Conservation (phyloP, 2,113 vertebrate genomes). For the Miniopterus natalensis region DNA sequence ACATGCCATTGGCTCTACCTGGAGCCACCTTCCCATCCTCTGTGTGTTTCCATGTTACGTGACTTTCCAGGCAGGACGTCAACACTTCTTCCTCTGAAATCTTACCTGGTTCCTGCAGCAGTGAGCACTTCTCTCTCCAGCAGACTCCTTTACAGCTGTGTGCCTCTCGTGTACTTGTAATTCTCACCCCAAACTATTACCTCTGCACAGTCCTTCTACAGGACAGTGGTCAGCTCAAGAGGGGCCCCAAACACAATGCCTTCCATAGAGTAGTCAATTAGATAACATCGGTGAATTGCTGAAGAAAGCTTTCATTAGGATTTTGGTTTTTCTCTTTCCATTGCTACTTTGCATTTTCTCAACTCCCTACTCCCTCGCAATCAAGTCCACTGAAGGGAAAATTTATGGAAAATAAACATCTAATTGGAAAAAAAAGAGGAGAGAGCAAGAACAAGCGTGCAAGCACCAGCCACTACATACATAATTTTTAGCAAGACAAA, state of each 20-base stretch:
- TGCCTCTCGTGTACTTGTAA: neutral
- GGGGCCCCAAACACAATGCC: neutral
- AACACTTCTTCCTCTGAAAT: neutral
- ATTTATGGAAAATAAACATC: neutral
- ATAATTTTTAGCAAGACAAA: neutral
- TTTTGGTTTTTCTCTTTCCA: neutral
- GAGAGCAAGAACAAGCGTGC: fast-evolving
- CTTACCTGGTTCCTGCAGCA: neutral
- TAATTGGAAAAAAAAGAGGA: neutral
- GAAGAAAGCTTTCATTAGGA: neutral
- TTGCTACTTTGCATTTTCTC: neutral
- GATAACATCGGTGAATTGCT: neutral
- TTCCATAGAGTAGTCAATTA: neutral
- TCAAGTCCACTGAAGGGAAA: neutral
- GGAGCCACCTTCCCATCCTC: neutral
- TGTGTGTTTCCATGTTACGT: neutral
- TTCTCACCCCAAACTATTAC: neutral
- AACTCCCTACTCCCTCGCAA: neutral
- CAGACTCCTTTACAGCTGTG: neutral
- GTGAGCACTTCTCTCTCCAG: neutral
- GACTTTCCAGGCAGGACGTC: neutral
- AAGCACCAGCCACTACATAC: neutral
- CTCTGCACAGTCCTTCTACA: neutral
- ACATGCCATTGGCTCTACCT: fast-evolving
- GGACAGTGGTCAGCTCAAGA: neutral